Base-by-base conservation (phyloP, 2,797 vertebrate species). In the Gouania willdenowi region DNA sequence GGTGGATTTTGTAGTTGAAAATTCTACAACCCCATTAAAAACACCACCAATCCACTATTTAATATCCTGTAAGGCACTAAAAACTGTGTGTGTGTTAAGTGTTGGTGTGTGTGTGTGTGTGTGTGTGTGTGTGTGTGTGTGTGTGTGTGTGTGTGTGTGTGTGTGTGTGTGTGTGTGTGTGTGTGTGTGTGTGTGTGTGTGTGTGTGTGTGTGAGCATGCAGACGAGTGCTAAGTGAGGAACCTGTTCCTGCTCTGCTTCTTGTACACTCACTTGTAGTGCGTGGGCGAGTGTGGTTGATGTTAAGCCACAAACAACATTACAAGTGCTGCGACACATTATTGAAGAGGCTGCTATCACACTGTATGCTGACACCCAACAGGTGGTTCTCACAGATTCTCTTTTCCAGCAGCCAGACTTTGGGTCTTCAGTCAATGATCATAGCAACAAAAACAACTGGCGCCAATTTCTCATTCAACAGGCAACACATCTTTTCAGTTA, bases 171-270 rank as follows among this genome's bases (percentile, higher is more conserved):
- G 24, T 27, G 12, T 25, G 21, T 41, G 15, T 18, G 27, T 15
- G 7, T 26, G 22, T 31, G 32, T 17, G 22, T 22, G 35, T 32
- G 5, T 38, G 31, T n/a, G 20, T 34, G 13, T 41, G 30, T 60
- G 12, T 31, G 22, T 33, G 53, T 64, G 60, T 54, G 33, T 39
- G 30, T 37, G 23, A 21, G 44, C 52, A 45, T 33, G 45, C 43
- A 50, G 55, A 56, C 45, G 60, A 43, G 47, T 39, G 42, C 33
- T n/a, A 32, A 71, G 32, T 23, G 42, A 46, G 41, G 25, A 23
- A 63, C n/a, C n/a, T 26, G 14, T 25, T 26, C 52, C 29, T 48
- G 20, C 5, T 20, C 6, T 15, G 13, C 3, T 13, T 5, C 16
- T 26, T 32, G 36, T n/a, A 23, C 22, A 23, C 8, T n/a, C 26